Evolutionary conservation across 2,888 invertebrate genomes (phyloP), one percentile per base, ranked within the genome.

Genomic region (Asteroscopus sphinx): DNA sequence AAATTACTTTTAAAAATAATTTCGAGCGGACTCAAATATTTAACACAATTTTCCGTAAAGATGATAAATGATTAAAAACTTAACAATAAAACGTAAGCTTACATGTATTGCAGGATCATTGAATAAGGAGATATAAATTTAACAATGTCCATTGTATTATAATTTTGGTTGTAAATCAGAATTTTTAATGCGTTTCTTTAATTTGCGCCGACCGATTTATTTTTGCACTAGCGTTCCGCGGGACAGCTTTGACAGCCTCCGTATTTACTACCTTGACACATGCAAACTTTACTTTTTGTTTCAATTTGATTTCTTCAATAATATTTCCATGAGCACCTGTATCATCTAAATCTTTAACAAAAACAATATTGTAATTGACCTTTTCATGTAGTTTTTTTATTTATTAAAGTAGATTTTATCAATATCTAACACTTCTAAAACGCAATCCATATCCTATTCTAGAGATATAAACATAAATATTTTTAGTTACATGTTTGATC

Each of bases 81-180:
- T 75, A 66, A 76, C 68, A 77, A 81, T 81, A 76, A 76, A 79
- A 77, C 64, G 72, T 70, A 80, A 83, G 76, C 80, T 78, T 80
- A 77, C 79, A 76, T 64, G 78, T 75, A 79, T 77, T 73, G 77
- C 68, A 65, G 67, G 72, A 80, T 82, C 79, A 87, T 88, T 87
- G 85, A 85, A 88, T 86, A 82, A 79, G 77, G 68, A 80, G 77
- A 75, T 77, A 85, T 84, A 85, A 86, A 83, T 85, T 79, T 78
- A 77, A 85, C 81, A 85, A 80, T 82, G 78, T 80, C 79, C 87
- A 89, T 90, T 89, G 88, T 89, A 88, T 89, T 87, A 81, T 87
- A 88, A 89, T 89, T 83, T 83, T 72, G 79, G 76, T 77, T 77
- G 84, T 90, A 91, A 91, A 91, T 89, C 89, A 86, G 85, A 77